Evolutionary conservation across 1,140 invertebrate species (phyloP).

Genomic region (Orius insidiosus): DNA sequence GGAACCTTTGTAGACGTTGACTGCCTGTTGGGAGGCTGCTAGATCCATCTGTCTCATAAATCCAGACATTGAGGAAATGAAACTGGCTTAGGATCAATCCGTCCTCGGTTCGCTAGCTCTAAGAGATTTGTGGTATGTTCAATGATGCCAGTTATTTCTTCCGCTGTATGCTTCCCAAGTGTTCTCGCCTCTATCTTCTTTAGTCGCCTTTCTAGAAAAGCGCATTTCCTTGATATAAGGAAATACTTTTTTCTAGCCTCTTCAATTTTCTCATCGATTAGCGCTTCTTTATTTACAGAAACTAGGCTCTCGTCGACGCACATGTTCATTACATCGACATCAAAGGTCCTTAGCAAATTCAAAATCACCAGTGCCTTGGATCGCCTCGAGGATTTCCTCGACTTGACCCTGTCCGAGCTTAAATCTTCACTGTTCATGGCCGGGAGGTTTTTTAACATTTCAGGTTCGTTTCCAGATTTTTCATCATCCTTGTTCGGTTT

Average conservation of each 20-base stretch:
- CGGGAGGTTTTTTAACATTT: background rate
- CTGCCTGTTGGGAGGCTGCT: constrained; percentile 24
- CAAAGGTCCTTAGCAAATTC: constrained; percentile 36
- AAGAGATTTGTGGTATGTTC: constrained; percentile 38
- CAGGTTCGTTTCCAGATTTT: constrained; percentile 32
- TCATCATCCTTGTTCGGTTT: constrained; percentile 23
- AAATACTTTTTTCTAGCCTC: constrained; percentile 33
- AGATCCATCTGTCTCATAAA: constrained; percentile 35
- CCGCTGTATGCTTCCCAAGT: constrained; percentile 52
- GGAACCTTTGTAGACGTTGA: constrained; percentile 11
- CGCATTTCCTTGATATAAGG: constrained; percentile 43
- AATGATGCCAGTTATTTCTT: constrained; percentile 53
- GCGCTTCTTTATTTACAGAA: constrained; percentile 20
- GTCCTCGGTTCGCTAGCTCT: constrained; percentile 4
- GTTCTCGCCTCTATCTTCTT: constrained; percentile 53
- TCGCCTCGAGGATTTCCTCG: constrained; percentile 28
- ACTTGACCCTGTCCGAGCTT: constrained; percentile 25
- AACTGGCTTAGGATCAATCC: constrained; percentile 1
- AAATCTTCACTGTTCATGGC: constrained; percentile 19
- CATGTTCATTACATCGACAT: constrained; percentile 34
- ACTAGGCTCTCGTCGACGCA: constrained; percentile 31
- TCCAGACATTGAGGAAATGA: constrained; percentile 28
- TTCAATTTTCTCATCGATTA: constrained; percentile 27
- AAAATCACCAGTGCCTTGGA: constrained; percentile 16
- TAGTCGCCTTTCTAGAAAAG: constrained; percentile 51